Conservation (phyloP, 92 coral and sea anemone genomes). For the Desmophyllum pertusum region DNA sequence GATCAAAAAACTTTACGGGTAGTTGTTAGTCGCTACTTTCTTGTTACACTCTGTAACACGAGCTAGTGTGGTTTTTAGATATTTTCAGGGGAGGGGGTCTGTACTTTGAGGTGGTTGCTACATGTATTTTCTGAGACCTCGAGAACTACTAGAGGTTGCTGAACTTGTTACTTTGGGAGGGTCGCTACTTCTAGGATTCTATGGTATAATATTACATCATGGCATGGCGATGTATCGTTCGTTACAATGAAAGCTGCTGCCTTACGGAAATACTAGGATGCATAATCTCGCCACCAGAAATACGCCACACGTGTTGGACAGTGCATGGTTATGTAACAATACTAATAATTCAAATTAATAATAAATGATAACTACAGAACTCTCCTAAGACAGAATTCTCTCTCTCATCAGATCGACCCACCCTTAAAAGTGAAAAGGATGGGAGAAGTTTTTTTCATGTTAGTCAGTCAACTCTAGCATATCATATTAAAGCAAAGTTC, state of each 20-base stretch:
- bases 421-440: neutral
- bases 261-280: neutral
- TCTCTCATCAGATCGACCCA: neutral
- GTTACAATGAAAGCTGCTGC: neutral
- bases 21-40: no score
- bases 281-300: neutral
- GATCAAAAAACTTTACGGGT: no score
- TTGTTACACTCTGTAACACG: no score
- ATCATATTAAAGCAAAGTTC: constrained; percentile 16
- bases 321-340: constrained; percentile 10
- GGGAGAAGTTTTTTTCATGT: neutral
- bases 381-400: constrained; percentile 17
- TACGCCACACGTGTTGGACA: neutral
- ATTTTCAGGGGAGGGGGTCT: no score
- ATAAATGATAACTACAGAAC: constrained; percentile 20
- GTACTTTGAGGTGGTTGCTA: no score
- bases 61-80: no score
- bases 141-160: no score
- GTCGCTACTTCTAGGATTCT: no score
- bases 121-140: no score
- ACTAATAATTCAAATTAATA: constrained; percentile 32
- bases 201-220: neutral
- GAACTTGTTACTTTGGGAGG: no score
- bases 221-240: neutral
- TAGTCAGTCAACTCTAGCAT: constrained; percentile 24